Evolutionary conservation across 2,888 invertebrate genomes (phyloP).

Genomic region (Apamea epomidion): DNA sequence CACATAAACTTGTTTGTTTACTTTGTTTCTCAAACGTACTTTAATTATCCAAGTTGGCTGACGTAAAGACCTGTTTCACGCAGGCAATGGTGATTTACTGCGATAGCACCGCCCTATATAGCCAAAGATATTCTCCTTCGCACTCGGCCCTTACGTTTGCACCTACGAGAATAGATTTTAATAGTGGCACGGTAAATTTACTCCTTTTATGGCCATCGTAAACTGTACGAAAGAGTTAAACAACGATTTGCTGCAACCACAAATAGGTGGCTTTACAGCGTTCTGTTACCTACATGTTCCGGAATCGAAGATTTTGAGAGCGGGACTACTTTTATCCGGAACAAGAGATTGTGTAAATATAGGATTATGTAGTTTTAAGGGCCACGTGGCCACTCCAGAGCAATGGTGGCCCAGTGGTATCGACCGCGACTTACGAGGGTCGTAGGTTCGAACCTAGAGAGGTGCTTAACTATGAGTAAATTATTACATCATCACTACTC

Average conservation of each 20-base stretch:
- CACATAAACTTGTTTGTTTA: constrained; percentile 58
- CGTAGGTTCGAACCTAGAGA: too few species aligned
- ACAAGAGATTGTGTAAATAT: constrained; percentile 39
- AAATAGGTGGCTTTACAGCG: constrained; percentile 73
- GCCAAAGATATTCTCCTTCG: constrained; percentile 44
- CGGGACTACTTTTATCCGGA: constrained; percentile 43
- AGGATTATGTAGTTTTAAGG: constrained; percentile 31
- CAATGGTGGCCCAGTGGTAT: too few species aligned
- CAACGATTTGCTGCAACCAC: constrained; percentile 82
- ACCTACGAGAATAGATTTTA: constrained; percentile 79
- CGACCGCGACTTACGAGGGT: neutral
- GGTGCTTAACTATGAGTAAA: neutral
- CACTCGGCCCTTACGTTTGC: constrained; percentile 62
- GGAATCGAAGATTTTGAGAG: constrained; percentile 43
- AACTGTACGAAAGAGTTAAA: constrained; percentile 85
- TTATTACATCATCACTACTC: neutral
- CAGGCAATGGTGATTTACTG: constrained; percentile 58
- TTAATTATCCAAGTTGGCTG: constrained; percentile 57
- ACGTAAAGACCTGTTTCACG: constrained; percentile 54
- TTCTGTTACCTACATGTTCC: constrained; percentile 46
- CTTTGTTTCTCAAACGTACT: constrained; percentile 54
- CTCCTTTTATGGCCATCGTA: constrained; percentile 81
- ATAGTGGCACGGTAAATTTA: constrained; percentile 79
- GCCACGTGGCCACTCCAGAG: neutral
- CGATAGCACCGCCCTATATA: constrained; percentile 54